A percentile compares a stretch with the other conserved stretches of the same genome.
Evolutionary conservation across 2,113 vertebrate genomes (phyloP).

Genomic region (Panthera uncia): DNA sequence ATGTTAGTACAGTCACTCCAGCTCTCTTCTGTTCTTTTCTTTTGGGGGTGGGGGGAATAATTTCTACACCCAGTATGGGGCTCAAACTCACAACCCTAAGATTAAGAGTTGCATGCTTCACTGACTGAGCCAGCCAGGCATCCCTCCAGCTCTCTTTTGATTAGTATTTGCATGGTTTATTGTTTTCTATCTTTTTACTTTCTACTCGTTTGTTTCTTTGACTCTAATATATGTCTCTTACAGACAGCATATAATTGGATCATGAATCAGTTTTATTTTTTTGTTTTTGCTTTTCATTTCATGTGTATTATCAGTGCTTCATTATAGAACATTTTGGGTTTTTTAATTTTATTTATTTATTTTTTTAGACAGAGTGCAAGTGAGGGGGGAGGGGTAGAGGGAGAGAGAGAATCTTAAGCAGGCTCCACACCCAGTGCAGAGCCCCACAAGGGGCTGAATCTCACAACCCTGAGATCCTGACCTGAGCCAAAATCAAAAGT

Average conservation of each 20-base stretch:
- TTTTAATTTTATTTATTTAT: too few species aligned
- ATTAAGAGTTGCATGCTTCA: background rate
- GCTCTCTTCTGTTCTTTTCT: background rate
- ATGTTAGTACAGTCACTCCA: background rate
- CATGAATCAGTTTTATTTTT: background rate
- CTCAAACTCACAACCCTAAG: background rate
- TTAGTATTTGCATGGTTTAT: background rate
- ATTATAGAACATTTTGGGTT: background rate
- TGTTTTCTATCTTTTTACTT: background rate
- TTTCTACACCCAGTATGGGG: background rate
- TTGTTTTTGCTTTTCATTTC: conserved; percentile 73
- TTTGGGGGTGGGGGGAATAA: background rate
- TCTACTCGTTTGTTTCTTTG: background rate
- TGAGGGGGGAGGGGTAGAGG: too few species aligned
- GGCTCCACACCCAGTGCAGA: too few species aligned
- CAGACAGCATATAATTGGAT: background rate
- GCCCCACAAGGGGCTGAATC: too few species aligned
- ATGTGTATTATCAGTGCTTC: conserved; percentile 46
- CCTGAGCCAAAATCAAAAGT: too few species aligned
- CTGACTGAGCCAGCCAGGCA: background rate
- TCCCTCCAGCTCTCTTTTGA: background rate
- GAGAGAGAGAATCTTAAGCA: too few species aligned
- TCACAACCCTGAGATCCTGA: too few species aligned
- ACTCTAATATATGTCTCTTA: background rate
- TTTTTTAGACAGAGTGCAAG: too few species aligned